These are phyloP conservation scores for Drosophila lacicola DNA, from an alignment of 2,888 invertebrate genomes.

Conservation along the genomic window DNA sequence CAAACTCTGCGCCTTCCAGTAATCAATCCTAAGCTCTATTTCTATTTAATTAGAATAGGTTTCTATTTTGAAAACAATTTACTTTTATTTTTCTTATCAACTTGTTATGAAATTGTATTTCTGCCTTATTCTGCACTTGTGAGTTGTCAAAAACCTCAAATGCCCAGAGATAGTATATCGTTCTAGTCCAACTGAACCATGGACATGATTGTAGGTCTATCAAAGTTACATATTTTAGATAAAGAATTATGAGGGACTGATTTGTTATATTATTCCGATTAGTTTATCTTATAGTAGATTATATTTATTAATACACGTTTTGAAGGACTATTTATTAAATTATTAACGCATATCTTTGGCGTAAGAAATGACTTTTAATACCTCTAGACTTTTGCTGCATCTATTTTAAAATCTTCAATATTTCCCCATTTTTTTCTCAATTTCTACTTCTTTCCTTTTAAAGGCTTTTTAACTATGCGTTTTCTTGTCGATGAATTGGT, in stretches of 20 bases:
- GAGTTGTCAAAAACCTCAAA: background rate
- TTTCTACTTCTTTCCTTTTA: too few species aligned
- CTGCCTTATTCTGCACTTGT: background rate
- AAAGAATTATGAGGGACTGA: background rate
- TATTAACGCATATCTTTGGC: too few species aligned
- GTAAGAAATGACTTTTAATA: too few species aligned
- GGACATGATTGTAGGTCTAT: background rate
- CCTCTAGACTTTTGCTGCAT: too few species aligned
- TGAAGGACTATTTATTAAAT: too few species aligned
- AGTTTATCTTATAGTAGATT: too few species aligned
- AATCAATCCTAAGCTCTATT: conserved; percentile 11
- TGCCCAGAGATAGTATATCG: background rate
- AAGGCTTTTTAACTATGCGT: too few species aligned
- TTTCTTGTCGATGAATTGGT: too few species aligned
- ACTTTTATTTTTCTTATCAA: background rate
- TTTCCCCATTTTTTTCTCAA: too few species aligned
- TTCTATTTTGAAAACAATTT: conserved; percentile 9
- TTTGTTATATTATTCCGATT: background rate
- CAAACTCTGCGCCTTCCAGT: background rate
- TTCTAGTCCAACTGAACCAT: background rate
- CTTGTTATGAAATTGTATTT: background rate
- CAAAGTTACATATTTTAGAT: background rate
- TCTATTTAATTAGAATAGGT: background rate
- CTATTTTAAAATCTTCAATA: too few species aligned
- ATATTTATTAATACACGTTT: too few species aligned